Evolutionary conservation across 2,888 invertebrate species (phyloP).

Genomic region (Acleris laterana): DNA sequence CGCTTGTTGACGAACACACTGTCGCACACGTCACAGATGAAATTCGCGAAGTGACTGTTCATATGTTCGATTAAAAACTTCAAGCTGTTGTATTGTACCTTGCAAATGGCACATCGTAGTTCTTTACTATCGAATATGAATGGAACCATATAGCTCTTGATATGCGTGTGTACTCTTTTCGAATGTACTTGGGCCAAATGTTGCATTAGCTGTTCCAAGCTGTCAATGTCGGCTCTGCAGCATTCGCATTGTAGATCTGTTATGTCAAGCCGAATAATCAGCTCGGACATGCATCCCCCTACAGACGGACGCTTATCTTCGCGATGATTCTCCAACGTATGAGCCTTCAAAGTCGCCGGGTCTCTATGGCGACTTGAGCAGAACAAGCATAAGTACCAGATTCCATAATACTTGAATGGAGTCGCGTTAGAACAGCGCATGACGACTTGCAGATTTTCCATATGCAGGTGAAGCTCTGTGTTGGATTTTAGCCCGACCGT

Average conservation of each 20-base stretch:
- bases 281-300: background rate
- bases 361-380: background rate
- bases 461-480: background rate
- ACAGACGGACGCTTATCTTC: background rate
- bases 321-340: background rate
- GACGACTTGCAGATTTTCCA: background rate
- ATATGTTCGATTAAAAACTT: slow-evolving; percentile 58
- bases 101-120: slow-evolving; percentile 56
- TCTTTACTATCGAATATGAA: slow-evolving; percentile 57
- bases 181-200: slow-evolving; percentile 55
- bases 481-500: no score
- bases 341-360: background rate
- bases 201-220: slow-evolving; percentile 50
- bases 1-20: slow-evolving; percentile 52
- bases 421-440: background rate
- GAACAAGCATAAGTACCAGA: background rate
- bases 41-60: slow-evolving; percentile 61
- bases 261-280: slow-evolving; percentile 59
- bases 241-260: slow-evolving; percentile 58
- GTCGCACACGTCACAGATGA: slow-evolving; percentile 56
- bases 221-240: slow-evolving; percentile 48
- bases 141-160: slow-evolving; percentile 60
- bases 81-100: slow-evolving; percentile 52
- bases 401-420: background rate
- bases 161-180: slow-evolving; percentile 51